Base-by-base conservation (phyloP, 2,113 vertebrate species). In the Myocastor coypus region DNA sequence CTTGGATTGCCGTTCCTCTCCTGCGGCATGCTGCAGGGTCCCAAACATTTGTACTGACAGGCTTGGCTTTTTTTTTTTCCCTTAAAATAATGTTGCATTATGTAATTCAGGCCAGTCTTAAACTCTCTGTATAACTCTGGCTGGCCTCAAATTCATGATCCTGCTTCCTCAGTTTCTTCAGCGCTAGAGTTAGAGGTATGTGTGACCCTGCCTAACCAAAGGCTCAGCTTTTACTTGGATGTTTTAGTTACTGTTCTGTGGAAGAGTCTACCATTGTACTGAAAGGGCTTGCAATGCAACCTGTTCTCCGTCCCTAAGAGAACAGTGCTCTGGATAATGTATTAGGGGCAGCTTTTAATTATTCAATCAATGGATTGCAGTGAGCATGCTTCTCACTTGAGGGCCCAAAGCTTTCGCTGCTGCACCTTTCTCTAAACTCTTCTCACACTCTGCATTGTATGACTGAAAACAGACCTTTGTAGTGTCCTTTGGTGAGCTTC, bases 261-360 rank as follows among this genome's bases (percentile, higher is more conserved):
- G 26, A 42, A 32, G n/a, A 90, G 34, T 71, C 94, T 71, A 88
- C 81, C 52, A 7, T 37, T 95, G 87, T 96, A 9, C 1, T 1
- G 59, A 95, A 95, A 64, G 87, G 59, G 2, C 40, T 92, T 90
- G 90, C 37, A 83, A 71, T 87, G 26, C 26, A 57, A 57, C 55
- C 14, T 57, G 16, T 57, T 78, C 50, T 89, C 24, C 42, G 52
- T 28, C 37, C 32, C 10, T 71, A 14, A 19, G 34, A 42, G 40
- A 83, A 55, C 20, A 13, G 14, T 37, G 63, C 91, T 87, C 59
- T 90, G 34, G 28, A 32, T 93, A 42, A 63, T 32, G 37, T 9
- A 8, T 10, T 61, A 19, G 16, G n/a, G 34, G 9, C 24, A 63
- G 3, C 12, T 32, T 50, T 68, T 46, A 61, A 64, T 68, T 12